Base-by-base conservation (phyloP, 1,140 invertebrate genomes). In the Bombyx mandarina region DNA sequence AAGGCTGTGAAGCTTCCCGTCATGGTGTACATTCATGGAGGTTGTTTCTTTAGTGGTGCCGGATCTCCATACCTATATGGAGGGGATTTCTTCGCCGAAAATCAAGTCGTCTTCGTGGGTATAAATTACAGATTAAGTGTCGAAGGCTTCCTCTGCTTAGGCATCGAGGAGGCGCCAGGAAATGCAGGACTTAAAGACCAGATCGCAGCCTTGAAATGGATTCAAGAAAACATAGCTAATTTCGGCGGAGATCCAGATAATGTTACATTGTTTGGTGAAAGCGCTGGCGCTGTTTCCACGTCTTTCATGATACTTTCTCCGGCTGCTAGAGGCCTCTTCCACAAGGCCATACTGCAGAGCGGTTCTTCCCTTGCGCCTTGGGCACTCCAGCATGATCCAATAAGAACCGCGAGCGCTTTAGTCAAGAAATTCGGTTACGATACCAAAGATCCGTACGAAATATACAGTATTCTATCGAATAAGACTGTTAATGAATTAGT, bases 101-200 rank as follows among this genome's bases (percentile, higher is more conserved):
- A 92, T 8, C 89, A 91, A 57, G 88, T 93, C 0, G 82, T 94
- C 8, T 71, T 93, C 3, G 91, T 94, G 3, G 91, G 91, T 4
- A 85, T 94, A 7, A 94, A 94, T 71, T 94, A 91, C 60, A 88
- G 93, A 60, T 69, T 93, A 9, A 92, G 91, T 26, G 85, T 89
- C 18, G 87, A 92, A 71, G 93, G 93, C 43, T 94, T 92, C 65
- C 75, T 93, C 0, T 92, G 91, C 46, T 86, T 90, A 1, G 86
- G 77, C 2, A 90, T 90, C 45, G 83, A 86, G 61, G 85, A 81
- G 71, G 90, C 89, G 9, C 90, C 89, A 0, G 90, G 90, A 42
- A 92, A 92, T 58, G 88, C 79, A 43, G 91, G 90, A 2, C 62
- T 92, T 9, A 91, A 91, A 64, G 91, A 92, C 65, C 89, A 91